Conservation (phyloP, 23 tunicate genomes). For the Pegea sp. region DNA sequence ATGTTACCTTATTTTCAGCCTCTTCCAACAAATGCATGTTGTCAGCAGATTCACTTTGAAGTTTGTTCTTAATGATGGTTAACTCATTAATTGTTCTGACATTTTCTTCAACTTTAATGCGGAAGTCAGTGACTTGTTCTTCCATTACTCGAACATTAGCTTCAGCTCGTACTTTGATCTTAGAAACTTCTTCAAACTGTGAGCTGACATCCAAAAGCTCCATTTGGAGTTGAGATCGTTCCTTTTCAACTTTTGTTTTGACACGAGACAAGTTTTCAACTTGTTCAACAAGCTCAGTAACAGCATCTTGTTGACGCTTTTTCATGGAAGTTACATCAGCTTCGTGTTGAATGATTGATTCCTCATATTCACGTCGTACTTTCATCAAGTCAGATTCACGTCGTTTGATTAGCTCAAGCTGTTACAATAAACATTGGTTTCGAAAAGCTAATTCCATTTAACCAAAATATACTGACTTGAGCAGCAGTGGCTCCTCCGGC, state of each 20-base stretch:
- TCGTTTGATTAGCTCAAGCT: conserved; percentile 86
- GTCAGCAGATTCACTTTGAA: conserved; percentile 47
- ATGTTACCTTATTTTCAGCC: conserved; percentile 66
- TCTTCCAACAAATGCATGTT: conserved; percentile 66
- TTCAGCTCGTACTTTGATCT: conserved; percentile 80
- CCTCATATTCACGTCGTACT: conserved; percentile 87
- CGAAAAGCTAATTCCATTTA: not conserved
- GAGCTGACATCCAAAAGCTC: conserved; percentile 83
- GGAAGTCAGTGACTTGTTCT: conserved; percentile 68
- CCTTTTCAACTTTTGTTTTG: conserved; percentile 94
- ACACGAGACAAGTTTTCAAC: conserved; percentile 79
- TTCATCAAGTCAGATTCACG: conserved; percentile 82
- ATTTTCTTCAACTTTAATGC: conserved; percentile 59
- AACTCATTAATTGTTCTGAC: conserved; percentile 57
- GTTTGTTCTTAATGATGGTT: conserved; percentile 58
- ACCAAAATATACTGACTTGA: conserved; percentile 17
- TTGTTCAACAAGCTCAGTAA: conserved; percentile 71
- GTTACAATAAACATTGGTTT: not conserved
- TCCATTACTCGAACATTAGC: conserved; percentile 81
- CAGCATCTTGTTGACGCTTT: conserved; percentile 59
- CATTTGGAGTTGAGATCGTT: conserved; percentile 75
- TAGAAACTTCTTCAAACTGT: conserved; percentile 72
- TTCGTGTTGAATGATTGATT: conserved; percentile 61
- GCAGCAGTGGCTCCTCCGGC: conserved; percentile 94
- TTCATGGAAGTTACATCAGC: conserved; percentile 38